These are phyloP conservation scores for Ammodytes dubius DNA, from an alignment of 2,113 vertebrate genomes.

Conservation along the genomic window DNA sequence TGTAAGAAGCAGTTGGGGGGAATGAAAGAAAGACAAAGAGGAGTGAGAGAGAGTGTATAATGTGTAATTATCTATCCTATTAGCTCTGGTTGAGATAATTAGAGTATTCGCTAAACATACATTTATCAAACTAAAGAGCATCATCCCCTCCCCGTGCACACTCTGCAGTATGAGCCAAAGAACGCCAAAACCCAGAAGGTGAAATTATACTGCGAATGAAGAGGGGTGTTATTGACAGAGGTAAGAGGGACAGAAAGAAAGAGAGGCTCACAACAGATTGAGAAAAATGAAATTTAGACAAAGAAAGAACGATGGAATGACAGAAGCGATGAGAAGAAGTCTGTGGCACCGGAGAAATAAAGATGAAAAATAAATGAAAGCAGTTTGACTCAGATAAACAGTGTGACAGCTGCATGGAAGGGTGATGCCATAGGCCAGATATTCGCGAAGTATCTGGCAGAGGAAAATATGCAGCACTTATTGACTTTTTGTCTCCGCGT, in stretches of 20 bases:
- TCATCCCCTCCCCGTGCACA: neutral
- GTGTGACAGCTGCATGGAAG: conserved; percentile 39
- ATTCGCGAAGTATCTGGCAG: conserved; percentile 47
- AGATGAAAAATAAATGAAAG: conserved; percentile 51
- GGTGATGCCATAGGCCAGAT: conserved; percentile 45
- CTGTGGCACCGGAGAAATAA: conserved; percentile 23
- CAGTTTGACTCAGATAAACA: conserved; percentile 31
- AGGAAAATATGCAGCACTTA: conserved; percentile 69
- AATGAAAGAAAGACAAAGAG: conserved; percentile 46
- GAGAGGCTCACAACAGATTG: conserved; percentile 1
- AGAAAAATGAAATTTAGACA: neutral
- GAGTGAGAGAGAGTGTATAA: conserved; percentile 52
- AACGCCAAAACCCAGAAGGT: conserved; percentile 12
- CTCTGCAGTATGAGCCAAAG: conserved; percentile 12
- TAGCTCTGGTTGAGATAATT: conserved; percentile 74
- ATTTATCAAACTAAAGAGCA: conserved; percentile 63
- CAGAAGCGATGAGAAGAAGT: conserved; percentile 18
- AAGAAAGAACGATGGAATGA: conserved; percentile 11
- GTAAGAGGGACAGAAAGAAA: neutral
- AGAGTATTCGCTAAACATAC: conserved; percentile 72
- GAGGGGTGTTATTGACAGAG: neutral
- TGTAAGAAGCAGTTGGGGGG: conserved; percentile 41
- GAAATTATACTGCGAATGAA: conserved; percentile 24
- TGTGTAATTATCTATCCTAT: conserved; percentile 72
- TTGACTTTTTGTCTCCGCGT: conserved; percentile 76